Conservation (phyloP, 2,888 invertebrate species). For the Coecobrya sp. region DNA sequence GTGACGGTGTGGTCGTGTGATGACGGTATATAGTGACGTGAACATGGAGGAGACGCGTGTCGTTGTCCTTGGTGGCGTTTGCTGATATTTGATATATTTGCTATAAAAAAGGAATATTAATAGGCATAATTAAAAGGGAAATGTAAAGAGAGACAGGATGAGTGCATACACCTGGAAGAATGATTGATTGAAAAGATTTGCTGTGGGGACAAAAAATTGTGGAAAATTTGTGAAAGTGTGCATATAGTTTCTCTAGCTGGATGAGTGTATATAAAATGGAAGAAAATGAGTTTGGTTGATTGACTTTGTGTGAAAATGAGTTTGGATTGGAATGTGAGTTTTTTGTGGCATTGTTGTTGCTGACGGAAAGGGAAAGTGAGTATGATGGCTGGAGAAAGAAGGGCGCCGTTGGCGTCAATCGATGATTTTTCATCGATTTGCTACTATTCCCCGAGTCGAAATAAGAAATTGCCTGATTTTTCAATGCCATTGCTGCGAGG, state of each 20-base stretch:
- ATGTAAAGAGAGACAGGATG: background rate
- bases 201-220: background rate
- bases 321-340: background rate
- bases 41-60: background rate
- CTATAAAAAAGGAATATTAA: background rate
- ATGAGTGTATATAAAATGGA: background rate
- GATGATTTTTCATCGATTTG: constrained; percentile 87
- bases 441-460: constrained; percentile 85
- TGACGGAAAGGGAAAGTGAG: background rate
- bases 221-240: background rate
- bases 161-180: background rate
- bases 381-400: constrained; percentile 73
- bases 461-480: constrained; percentile 85
- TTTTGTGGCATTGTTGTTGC: background rate
- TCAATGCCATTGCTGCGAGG: constrained; percentile 84
- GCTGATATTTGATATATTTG: background rate
- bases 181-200: background rate
- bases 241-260: background rate
- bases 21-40: background rate
- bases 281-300: constrained; percentile 40
- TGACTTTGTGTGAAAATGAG: background rate
- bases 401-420: constrained; percentile 87
- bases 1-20: background rate
- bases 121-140: constrained; percentile 19
- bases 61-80: background rate